Base-by-base conservation (phyloP, 1,140 invertebrate genomes). In the Psix sp. region DNA sequence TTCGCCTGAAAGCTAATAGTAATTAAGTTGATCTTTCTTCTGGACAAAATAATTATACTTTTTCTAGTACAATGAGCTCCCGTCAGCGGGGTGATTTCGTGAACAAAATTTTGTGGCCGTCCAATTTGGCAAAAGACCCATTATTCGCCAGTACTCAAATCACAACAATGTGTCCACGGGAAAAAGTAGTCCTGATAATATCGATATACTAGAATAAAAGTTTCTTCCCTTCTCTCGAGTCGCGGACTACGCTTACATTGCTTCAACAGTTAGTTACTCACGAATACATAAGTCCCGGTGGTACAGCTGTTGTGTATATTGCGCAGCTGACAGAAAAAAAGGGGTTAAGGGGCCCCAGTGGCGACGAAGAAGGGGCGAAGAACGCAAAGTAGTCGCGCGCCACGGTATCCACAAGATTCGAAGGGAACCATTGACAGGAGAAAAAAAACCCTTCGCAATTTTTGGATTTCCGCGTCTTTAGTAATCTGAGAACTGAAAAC, bases 391-490 rank as follows among this genome's bases (percentile, higher is more conserved):
- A 74, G 68, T 67, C 76, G 68, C 35, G 56, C 3, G 60, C 33
- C 57, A 60, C 73, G 67, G 77, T 72, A 72, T 80, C 74, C 62
- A 56, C 35, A 70, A 63, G 63, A 56, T 42, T 52, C 49, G 48
- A 52, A 70, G 63, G 74, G 75, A 72, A 38, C 46, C 54, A 68
- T 67, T 67, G 62, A 74, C 57, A 60, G 21, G 16, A 24, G 42
- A 24, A 52, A 65, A 71, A 57, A 65, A 59, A 46, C 78, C 80
- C 79, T 82, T 84, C 80, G 82, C 81, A 78, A 85, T 85, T 86
- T 86, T 73, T 84, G 82, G 80, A 85, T 85, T 86, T 85, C 83
- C 84, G 82, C 77, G 83, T 86, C 84, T 86, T 85, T 86, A 85
- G 84, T 85, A 85, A 85, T 78, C 77, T 52, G 82, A 86, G 84